Percentiles rank a stretch among this genome's conserved stretches.
Evolutionary conservation across 23 tunicate genomes (phyloP).

Genomic region (Trididemnum nubilum): DNA sequence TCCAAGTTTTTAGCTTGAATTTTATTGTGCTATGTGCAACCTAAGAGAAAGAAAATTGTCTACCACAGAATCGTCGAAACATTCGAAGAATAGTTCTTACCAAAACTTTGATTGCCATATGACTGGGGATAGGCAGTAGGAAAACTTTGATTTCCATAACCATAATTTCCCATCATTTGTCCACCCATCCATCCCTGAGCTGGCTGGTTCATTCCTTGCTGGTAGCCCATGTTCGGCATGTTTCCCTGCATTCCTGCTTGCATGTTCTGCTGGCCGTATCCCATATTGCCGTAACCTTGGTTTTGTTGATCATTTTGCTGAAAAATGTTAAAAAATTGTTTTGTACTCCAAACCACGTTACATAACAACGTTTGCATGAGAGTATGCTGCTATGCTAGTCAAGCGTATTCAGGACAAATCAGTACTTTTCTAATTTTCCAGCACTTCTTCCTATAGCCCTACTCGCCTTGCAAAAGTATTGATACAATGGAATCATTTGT

Average conservation of each 20-base stretch:
- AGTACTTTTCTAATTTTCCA: too few species aligned
- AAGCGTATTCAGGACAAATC: too few species aligned
- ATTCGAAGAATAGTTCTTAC: too few species aligned
- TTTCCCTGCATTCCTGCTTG: slow-evolving; percentile 23
- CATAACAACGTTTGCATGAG: neutral
- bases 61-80: too few species aligned
- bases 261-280: slow-evolving; percentile 26
- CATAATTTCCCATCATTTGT: slow-evolving; percentile 47
- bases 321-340: neutral
- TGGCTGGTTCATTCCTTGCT: slow-evolving; percentile 20
- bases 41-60: too few species aligned
- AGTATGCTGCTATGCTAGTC: too few species aligned
- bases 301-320: slow-evolving; percentile 29
- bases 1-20: too few species aligned
- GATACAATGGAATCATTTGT: too few species aligned
- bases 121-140: slow-evolving; percentile 66
- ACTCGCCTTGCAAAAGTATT: too few species aligned
- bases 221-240: slow-evolving; percentile 21
- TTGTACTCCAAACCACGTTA: too few species aligned
- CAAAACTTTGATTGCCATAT: slow-evolving; percentile 52
- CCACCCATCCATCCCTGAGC: slow-evolving; percentile 51
- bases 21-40: too few species aligned
- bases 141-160: slow-evolving; percentile 65
- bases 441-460: too few species aligned
- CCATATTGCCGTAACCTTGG: slow-evolving; percentile 31